Conservation (phyloP, 2,888 invertebrate genomes). For the Mesopsocus fuscifrons region DNA sequence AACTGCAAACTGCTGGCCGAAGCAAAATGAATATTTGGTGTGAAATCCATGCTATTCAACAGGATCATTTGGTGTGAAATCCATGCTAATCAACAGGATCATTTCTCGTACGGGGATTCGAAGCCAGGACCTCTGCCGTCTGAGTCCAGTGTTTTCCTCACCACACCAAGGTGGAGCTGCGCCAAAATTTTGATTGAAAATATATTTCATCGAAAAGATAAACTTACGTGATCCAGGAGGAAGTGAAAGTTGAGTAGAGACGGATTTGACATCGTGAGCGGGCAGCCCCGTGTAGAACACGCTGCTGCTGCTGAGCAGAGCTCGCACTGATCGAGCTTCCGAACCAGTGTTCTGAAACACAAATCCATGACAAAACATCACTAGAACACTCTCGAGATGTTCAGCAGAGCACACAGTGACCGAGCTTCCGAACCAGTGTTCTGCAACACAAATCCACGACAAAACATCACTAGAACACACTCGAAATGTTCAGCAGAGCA, state of each 20-base stretch:
- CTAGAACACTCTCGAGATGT: conserved; percentile 54
- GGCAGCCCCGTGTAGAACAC: conserved; percentile 61
- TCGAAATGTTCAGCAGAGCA: conserved; percentile 43
- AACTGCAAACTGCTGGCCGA: too few species aligned
- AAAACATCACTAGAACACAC: conserved; percentile 63
- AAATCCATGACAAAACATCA: too few species aligned
- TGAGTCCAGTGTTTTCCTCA: too few species aligned
- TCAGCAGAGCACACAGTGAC: conserved; percentile 43
- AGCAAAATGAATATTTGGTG: too few species aligned
- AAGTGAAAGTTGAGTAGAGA: conserved; percentile 41
- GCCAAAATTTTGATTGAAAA: too few species aligned
- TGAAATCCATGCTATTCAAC: too few species aligned
- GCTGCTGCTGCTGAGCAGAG: conserved; percentile 43
- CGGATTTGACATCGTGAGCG: conserved; percentile 46
- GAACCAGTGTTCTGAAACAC: conserved; percentile 22
- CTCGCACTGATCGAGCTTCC: conserved; percentile 37
- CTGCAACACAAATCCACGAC: conserved; percentile 16
- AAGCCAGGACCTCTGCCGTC: too few species aligned
- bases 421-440: conserved; percentile 26
- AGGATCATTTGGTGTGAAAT: too few species aligned
- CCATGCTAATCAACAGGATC: too few species aligned
- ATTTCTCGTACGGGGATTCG: too few species aligned
- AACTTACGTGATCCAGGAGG: conserved; percentile 40
- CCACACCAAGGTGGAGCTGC: too few species aligned
- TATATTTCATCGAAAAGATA: too few species aligned